These are phyloP conservation scores for Cheilosia grossa DNA, from an alignment of 2,888 invertebrate species.

Conservation along the genomic window DNA sequence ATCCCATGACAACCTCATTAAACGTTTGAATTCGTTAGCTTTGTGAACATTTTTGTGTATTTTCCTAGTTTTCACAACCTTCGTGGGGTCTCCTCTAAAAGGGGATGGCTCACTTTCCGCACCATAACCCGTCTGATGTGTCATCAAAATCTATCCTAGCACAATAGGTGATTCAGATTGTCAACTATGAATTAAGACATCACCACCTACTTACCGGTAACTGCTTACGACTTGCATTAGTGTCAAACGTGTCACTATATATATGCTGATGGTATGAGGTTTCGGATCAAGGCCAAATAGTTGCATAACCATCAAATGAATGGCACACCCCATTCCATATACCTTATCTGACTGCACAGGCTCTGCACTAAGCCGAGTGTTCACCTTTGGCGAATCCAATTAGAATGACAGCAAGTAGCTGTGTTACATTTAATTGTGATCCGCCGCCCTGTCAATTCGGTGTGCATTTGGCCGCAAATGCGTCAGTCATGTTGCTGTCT, in stretches of 20 bases:
- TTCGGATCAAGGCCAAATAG: slow-evolving; percentile 1
- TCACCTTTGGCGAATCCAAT: slow-evolving; percentile 1
- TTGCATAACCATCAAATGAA: not conserved
- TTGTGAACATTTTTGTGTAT: no score
- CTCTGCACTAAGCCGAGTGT: slow-evolving; percentile 1
- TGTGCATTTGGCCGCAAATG: not conserved
- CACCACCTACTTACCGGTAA: not conserved
- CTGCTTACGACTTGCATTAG: not conserved
- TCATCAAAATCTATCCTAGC: not conserved
- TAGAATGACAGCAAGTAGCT: not conserved
- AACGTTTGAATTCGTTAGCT: no score
- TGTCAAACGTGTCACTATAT: not conserved
- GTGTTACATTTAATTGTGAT: not conserved
- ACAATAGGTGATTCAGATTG: not conserved
- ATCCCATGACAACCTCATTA: no score
- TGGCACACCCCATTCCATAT: not conserved
- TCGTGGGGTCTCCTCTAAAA: no score
- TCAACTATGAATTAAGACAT: not conserved
- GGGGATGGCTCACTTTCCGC: no score
- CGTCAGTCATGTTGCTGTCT: not conserved
- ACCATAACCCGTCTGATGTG: not conserved
- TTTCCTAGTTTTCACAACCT: no score
- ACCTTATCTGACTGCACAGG: not conserved
- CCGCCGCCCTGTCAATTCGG: not conserved
- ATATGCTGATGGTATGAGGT: not conserved